Evolutionary conservation across 2,113 vertebrate species (phyloP).

Genomic region (Zapus hudsonius): DNA sequence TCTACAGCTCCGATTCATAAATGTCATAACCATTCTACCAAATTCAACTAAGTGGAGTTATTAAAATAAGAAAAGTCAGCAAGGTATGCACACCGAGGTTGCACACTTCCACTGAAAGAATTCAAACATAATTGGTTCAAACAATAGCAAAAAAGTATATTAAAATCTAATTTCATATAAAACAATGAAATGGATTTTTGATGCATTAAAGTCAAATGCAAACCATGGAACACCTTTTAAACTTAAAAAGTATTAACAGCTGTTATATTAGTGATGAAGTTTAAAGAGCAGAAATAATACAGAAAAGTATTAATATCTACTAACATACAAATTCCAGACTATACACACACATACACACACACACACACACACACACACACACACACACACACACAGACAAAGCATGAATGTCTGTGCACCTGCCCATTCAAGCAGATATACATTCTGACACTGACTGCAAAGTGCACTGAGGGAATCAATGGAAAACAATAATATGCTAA

Average conservation of each 20-base stretch:
- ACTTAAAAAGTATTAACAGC: background rate
- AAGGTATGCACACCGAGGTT: background rate
- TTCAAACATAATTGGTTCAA: background rate
- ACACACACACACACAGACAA: background rate
- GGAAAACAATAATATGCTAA: background rate
- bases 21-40: background rate
- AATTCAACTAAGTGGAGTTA: background rate
- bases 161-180: background rate
- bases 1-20: slow-evolving; percentile 6
- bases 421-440: background rate
- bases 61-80: background rate
- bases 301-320: background rate
- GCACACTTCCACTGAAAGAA: background rate
- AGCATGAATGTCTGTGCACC: background rate
- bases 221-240: background rate
- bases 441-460: background rate
- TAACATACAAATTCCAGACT: background rate
- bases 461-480: background rate
- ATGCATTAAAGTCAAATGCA: background rate
- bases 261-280: slow-evolving; percentile 10
- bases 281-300: slow-evolving; percentile 14
- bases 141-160: background rate
- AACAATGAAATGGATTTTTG: background rate
- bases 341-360: background rate
- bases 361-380: background rate